Conservation (phyloP, 2,113 vertebrate genomes). For the Bettongia penicillata region DNA sequence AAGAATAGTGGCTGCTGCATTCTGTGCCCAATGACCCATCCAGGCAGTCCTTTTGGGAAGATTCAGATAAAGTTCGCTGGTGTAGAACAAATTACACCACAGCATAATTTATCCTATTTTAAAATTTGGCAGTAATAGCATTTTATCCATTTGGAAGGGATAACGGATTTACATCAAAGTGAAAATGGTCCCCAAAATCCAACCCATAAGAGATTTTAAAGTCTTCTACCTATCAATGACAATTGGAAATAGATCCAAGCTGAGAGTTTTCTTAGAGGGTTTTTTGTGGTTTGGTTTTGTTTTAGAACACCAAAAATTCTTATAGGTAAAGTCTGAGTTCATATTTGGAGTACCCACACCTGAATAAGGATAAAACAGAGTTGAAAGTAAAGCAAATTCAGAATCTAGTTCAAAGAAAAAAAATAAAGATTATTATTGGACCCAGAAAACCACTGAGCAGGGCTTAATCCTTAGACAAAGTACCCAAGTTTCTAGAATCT, state of each 20-base stretch:
- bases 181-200: background rate
- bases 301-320: background rate
- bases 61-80: slow-evolving; percentile 22
- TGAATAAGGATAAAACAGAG: background rate
- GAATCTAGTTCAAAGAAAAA: slow-evolving; percentile 22
- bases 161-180: background rate
- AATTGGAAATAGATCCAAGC: background rate
- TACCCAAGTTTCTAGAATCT: background rate
- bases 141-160: slow-evolving; percentile 7
- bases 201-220: slow-evolving; percentile 13
- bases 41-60: slow-evolving; percentile 5
- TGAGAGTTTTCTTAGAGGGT: background rate
- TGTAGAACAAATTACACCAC: slow-evolving; percentile 9
- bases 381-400: slow-evolving; percentile 15
- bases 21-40: slow-evolving; percentile 36
- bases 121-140: slow-evolving; percentile 25
- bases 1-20: background rate
- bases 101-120: background rate
- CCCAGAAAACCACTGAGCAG: background rate
- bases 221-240: background rate
- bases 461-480: background rate
- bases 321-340: background rate
- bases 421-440: background rate
- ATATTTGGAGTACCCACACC: background rate
- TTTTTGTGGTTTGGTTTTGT: background rate